Conservation (phyloP, 2,888 invertebrate genomes). For the Drosophila meridiana region DNA sequence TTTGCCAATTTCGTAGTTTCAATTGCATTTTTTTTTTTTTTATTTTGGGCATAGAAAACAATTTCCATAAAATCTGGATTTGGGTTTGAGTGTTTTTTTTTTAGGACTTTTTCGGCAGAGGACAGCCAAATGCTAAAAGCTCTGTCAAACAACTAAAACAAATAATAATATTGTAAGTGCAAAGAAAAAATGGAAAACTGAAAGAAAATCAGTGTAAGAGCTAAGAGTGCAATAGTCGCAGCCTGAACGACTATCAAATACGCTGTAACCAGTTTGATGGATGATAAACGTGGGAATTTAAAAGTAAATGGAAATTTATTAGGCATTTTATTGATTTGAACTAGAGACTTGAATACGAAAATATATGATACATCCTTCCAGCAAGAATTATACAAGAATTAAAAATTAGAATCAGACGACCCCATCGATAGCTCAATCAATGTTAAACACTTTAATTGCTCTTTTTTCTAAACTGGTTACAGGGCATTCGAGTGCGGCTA, state of each 20-base stretch:
- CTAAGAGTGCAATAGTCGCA: slow-evolving; percentile 8
- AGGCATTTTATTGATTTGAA: neutral
- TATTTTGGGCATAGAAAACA: slow-evolving; percentile 18
- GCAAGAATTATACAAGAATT: neutral
- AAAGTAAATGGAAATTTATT: neutral
- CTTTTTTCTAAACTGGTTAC: neutral
- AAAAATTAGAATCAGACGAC: neutral
- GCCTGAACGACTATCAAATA: slow-evolving; percentile 17
- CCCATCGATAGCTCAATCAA: neutral
- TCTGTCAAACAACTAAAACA: slow-evolving; percentile 21
- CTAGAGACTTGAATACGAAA: too few relatives aligned
- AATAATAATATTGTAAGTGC: slow-evolving; percentile 22
- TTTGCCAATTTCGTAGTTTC: slow-evolving; percentile 17
- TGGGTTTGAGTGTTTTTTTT: neutral
- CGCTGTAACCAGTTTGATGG: slow-evolving; percentile 4
- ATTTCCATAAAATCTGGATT: slow-evolving; percentile 15
- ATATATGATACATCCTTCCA: too few relatives aligned
- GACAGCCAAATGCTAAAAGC: slow-evolving; percentile 27
- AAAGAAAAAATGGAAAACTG: neutral
- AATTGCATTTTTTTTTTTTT: slow-evolving; percentile 3
- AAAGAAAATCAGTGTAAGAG: slow-evolving; percentile 10
- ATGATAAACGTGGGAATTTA: too few relatives aligned
- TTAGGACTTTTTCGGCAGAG: neutral
- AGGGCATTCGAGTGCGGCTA: slow-evolving; percentile 19
- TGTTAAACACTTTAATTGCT: neutral